Evolutionary conservation across 2,113 vertebrate species (phyloP).

Genomic region (Daphoenositta chrysoptera): DNA sequence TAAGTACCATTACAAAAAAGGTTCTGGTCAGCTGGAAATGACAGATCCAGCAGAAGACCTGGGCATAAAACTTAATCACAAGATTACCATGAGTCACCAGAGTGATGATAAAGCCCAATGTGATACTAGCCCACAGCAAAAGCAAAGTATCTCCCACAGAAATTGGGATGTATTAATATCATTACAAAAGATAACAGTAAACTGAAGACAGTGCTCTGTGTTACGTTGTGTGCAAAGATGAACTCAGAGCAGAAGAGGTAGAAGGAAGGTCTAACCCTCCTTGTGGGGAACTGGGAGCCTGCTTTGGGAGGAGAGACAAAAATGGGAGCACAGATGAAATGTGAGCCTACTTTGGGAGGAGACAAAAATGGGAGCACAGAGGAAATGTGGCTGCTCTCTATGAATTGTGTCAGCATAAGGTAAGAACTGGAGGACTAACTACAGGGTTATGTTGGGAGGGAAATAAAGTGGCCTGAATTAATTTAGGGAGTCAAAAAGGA

Average conservation of each 20-base stretch:
- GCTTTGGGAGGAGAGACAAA: neutral
- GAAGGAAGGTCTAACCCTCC: neutral
- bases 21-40: constrained; percentile 27
- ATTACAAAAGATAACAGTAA: neutral
- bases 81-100: constrained; percentile 19
- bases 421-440: neutral
- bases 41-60: constrained; percentile 27
- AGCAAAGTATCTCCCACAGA: neutral
- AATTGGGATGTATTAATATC: neutral
- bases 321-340: neutral
- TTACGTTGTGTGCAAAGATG: neutral
- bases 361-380: neutral
- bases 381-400: neutral
- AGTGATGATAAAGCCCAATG: neutral
- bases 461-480: neutral
- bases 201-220: neutral
- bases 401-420: neutral
- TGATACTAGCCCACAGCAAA: neutral
- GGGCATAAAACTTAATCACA: constrained; percentile 17
- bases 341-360: neutral
- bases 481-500: neutral
- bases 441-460: neutral
- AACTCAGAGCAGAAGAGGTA: neutral
- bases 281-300: neutral
- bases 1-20: neutral